Evolutionary conservation across 23 tunicate species (phyloP).

Genomic region (Trididemnum nubilum): DNA sequence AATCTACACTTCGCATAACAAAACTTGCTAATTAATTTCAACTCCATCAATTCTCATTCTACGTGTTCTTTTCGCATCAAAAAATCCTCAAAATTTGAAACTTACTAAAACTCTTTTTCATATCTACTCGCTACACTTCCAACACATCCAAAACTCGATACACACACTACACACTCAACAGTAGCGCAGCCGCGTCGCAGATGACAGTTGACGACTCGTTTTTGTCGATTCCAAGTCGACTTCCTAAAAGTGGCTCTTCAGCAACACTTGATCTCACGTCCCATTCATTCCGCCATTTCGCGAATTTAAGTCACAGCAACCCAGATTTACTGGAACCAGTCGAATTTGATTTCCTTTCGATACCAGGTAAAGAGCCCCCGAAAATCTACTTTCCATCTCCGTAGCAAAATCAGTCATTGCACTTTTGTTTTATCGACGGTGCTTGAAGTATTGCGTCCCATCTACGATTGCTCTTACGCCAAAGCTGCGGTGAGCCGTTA

Average conservation of each 20-base stretch:
- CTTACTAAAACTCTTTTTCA: too few relatives aligned
- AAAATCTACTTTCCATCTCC: too few relatives aligned
- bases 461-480: too few relatives aligned
- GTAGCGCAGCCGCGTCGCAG: slow-evolving; percentile 48
- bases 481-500: too few relatives aligned
- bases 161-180: slow-evolving; percentile 11
- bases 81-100: too few relatives aligned
- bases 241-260: background rate
- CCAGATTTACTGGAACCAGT: slow-evolving; percentile 78
- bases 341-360: slow-evolving; percentile 17
- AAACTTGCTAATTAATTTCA: too few relatives aligned
- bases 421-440: too few relatives aligned
- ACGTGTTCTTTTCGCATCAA: too few relatives aligned
- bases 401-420: slow-evolving; percentile 6
- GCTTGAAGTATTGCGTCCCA: too few relatives aligned
- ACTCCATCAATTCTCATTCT: too few relatives aligned
- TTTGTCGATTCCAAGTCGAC: slow-evolving; percentile 26
- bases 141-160: too few relatives aligned
- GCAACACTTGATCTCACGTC: slow-evolving; percentile 48
- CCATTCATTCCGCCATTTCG: slow-evolving; percentile 39
- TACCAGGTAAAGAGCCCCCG: slow-evolving; percentile 51
- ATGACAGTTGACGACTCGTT: slow-evolving; percentile 66
- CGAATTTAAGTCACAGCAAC: slow-evolving; percentile 65
- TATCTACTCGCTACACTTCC: too few relatives aligned
- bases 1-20: background rate